These are phyloP conservation scores for Cydia strobilella DNA, from an alignment of 1,140 invertebrate genomes.

Conservation along the genomic window DNA sequence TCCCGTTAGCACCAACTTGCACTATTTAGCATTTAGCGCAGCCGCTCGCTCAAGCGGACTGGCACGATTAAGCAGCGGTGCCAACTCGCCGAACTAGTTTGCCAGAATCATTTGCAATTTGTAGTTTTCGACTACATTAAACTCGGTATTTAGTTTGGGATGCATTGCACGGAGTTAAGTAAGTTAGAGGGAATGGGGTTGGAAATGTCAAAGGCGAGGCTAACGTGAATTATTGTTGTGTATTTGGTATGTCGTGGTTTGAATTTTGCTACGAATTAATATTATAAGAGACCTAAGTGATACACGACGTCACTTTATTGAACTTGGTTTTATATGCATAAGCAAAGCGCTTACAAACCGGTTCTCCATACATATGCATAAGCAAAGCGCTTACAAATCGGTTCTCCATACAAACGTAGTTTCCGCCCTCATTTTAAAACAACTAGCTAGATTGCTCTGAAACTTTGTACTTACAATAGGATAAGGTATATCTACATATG, in stretches of 20 bases:
- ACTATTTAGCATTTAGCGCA: slow-evolving; percentile 15
- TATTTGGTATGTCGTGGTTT: background rate
- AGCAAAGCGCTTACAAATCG: too few species aligned
- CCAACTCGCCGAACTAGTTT: slow-evolving; percentile 54
- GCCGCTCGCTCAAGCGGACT: slow-evolving; percentile 39
- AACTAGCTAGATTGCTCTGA: too few species aligned
- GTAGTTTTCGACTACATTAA: slow-evolving; percentile 58
- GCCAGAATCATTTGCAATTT: slow-evolving; percentile 67
- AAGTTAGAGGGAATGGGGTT: slow-evolving; percentile 4
- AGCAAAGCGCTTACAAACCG: too few species aligned
- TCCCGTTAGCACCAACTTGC: background rate
- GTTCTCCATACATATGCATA: too few species aligned
- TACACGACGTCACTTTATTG: too few species aligned
- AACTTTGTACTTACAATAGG: too few species aligned
- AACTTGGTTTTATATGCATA: too few species aligned
- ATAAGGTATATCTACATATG: too few species aligned
- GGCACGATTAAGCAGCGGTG: slow-evolving; percentile 49
- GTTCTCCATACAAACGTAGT: too few species aligned
- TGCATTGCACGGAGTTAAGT: slow-evolving; percentile 19
- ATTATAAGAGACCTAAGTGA: background rate
- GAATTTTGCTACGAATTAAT: slow-evolving; percentile 5
- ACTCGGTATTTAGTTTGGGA: slow-evolving; percentile 40
- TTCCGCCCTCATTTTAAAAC: too few species aligned
- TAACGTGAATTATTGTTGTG: too few species aligned
- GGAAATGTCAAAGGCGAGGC: background rate